A percentile compares a stretch with the other conserved stretches of the same genome.
These are phyloP conservation scores for Eupithecia subfuscata DNA, from an alignment of 2,888 invertebrate species.

Conservation along the genomic window DNA sequence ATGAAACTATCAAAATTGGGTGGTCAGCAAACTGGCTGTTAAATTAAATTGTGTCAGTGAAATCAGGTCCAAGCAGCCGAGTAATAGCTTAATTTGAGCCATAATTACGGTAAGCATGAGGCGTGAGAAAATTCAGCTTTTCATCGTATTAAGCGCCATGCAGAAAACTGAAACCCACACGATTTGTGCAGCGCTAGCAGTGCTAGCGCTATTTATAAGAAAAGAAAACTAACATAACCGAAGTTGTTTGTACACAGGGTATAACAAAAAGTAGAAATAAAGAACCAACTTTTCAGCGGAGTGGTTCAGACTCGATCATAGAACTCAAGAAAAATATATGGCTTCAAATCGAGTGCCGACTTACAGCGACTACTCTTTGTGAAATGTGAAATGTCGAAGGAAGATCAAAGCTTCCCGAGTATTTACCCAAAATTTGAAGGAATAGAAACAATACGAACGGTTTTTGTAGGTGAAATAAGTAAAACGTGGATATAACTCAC, in stretches of 20 bases:
- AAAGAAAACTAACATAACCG: background rate
- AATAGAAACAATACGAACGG: too few relatives aligned
- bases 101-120: slow-evolving; percentile 13
- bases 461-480: too few relatives aligned
- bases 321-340: background rate
- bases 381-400: too few relatives aligned
- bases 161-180: slow-evolving; percentile 23
- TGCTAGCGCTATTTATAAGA: background rate
- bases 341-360: too few relatives aligned
- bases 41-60: background rate
- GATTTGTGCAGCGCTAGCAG: background rate
- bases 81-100: slow-evolving; percentile 22
- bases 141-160: slow-evolving; percentile 30
- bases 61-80: background rate
- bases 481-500: too few relatives aligned
- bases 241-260: background rate
- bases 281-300: background rate
- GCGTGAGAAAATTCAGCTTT: slow-evolving; percentile 24
- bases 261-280: background rate
- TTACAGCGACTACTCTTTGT: too few relatives aligned
- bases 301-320: background rate
- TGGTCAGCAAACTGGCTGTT: background rate
- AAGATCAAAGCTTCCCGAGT: too few relatives aligned
- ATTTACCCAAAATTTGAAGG: too few relatives aligned
- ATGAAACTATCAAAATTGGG: background rate